These are phyloP conservation scores for Tachysurus fulvidraco DNA, from an alignment of 2,113 vertebrate species.

Conservation along the genomic window DNA sequence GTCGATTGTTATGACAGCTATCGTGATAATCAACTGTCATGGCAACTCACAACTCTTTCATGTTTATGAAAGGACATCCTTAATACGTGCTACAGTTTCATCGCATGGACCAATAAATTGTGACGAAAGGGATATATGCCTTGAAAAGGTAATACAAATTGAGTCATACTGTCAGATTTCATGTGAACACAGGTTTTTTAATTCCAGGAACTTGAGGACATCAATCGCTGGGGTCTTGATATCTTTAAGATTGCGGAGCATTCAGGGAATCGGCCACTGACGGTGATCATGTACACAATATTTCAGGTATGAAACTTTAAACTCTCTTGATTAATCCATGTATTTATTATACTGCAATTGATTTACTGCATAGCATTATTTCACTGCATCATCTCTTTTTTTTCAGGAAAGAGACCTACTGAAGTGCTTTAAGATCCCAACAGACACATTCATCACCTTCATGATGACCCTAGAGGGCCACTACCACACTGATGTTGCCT, in stretches of 20 bases:
- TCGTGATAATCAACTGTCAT: background rate
- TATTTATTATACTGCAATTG: background rate
- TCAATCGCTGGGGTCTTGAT: constrained; percentile 88
- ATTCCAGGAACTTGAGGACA: constrained; percentile 84
- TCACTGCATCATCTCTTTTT: background rate
- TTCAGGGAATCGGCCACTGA: constrained; percentile 86
- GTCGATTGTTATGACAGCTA: background rate
- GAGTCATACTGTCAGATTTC: background rate
- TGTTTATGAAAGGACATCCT: background rate
- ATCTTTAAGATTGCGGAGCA: constrained; percentile 87
- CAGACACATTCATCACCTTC: constrained; percentile 84
- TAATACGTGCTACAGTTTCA: background rate
- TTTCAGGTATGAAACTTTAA: constrained; percentile 82
- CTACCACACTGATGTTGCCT: constrained; percentile 85
- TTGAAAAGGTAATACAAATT: background rate
- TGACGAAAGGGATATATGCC: background rate
- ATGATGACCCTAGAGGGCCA: constrained; percentile 91
- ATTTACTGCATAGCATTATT: background rate
- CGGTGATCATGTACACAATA: constrained; percentile 85
- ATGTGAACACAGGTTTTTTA: background rate
- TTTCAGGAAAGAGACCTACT: constrained; percentile 86
- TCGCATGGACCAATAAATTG: background rate
- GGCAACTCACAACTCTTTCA: background rate
- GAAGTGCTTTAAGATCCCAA: constrained; percentile 87
- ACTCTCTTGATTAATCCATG: background rate